phyloP scores from a whole-genome alignment of 2,113 vertebrate genomes.

The Heteronetta atricapilla region DNA sequence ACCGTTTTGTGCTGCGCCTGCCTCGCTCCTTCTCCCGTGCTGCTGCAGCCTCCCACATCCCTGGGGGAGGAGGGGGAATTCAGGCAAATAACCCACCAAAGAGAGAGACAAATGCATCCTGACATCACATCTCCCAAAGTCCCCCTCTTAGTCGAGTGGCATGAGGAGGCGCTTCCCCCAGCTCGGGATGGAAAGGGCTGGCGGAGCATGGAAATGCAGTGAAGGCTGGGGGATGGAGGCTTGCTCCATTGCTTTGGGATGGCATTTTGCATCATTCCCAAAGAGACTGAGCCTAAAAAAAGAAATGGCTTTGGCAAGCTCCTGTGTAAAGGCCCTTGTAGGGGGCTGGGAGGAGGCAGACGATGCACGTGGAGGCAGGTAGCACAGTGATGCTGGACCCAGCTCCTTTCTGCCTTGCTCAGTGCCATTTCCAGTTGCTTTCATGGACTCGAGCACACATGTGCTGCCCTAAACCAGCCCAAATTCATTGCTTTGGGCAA shows the following conservation, averaged over 20 bases:
- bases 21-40: not conserved
- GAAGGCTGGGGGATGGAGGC: not conserved
- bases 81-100: not conserved
- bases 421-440: not conserved
- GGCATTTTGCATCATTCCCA: not conserved
- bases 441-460: rapidly evolving
- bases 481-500: not conserved
- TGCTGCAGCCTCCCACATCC: not conserved
- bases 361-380: not conserved
- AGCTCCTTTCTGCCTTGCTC: not conserved
- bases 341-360: not conserved
- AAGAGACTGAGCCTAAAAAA: not conserved
- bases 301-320: not conserved
- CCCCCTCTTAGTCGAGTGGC: not conserved
- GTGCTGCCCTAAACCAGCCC: not conserved
- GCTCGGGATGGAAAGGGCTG: not conserved
- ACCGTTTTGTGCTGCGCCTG: not conserved
- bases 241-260: not conserved
- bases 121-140: not conserved
- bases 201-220: not conserved
- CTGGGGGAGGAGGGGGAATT: not conserved
- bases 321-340: not conserved
- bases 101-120: not conserved
- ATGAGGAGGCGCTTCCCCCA: not conserved
- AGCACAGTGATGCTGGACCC: rapidly evolving